Evolutionary conservation across 2,888 invertebrate species (phyloP), one percentile per base, ranked within the genome.

Genomic region (Eurytoma adleriae): DNA sequence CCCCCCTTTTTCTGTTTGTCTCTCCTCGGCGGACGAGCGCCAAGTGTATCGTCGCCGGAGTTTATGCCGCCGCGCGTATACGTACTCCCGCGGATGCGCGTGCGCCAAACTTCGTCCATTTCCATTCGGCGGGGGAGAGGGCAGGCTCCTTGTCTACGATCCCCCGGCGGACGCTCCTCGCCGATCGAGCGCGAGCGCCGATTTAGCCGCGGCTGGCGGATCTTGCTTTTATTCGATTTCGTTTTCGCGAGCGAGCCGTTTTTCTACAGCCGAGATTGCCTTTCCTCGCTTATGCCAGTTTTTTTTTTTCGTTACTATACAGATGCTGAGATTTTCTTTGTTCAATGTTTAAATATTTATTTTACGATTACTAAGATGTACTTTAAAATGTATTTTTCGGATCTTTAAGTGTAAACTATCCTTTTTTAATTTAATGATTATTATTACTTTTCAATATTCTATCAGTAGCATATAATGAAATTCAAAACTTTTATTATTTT

Each of bases 91-190:
- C 80, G 80, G 80, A 14, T 54, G 69, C 80, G 82, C 81, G 79
- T 80, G 72, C 82, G 82, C 69, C 66, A 87, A 89, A 89, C 88
- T 89, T 89, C 87, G 86, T 87, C 88, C 87, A 88, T 89, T 88
- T 87, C 86, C 86, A 88, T 87, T 86, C 86, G 7, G 10, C 1
- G 0, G 10, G 40, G 10, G 40, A 1, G 1, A 1, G 10, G 10
- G 40, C 40, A 10, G 40, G 7, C 10, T 40, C 40, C 40, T 40
- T 40, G 40, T 40, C 40, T 40, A 10, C 82, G 83, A 83, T 83
- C 83, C 84, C 85, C 67, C 81, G 40, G 83, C 82, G 84, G 82
- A 82, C 82, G 78, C 69, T 61, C 40, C 50, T 30, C 56, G 30
- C 18, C 70, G 57, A 70, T 70, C 20, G 70, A 40, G 59, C 54